These are phyloP conservation scores for Gallinago solitaria DNA, from an alignment of 2,797 vertebrate genomes.

Conservation along the genomic window DNA sequence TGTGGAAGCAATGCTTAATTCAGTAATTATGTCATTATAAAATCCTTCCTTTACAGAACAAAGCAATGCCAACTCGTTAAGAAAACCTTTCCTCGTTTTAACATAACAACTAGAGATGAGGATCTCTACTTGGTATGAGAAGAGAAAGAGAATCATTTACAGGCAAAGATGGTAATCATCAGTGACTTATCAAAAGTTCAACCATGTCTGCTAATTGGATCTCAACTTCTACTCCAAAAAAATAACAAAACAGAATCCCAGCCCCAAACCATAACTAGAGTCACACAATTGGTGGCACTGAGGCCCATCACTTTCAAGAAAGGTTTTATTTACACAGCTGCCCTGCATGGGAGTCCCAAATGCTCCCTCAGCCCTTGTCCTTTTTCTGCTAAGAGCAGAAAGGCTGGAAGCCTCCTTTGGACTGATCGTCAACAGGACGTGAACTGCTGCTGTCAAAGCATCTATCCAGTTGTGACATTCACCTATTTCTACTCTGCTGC, in stretches of 20 bases:
- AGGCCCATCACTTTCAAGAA: background rate
- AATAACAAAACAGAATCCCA: background rate
- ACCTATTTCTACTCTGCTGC: background rate
- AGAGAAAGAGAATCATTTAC: background rate
- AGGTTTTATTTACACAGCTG: background rate
- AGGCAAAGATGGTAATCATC: background rate
- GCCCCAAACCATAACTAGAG: background rate
- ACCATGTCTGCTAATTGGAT: background rate
- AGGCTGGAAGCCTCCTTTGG: background rate
- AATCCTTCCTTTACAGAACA: background rate
- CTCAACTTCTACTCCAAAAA: background rate
- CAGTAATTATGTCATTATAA: background rate
- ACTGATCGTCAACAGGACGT: background rate
- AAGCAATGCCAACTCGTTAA: background rate
- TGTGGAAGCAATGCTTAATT: background rate
- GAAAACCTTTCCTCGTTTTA: background rate
- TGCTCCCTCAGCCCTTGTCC: background rate
- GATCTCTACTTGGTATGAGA: background rate
- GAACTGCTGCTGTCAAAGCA: background rate
- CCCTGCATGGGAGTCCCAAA: background rate
- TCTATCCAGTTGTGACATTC: background rate
- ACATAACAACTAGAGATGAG: background rate
- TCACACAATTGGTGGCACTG: background rate
- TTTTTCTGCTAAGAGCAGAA: background rate
- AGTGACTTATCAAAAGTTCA: background rate